These are phyloP conservation scores for Keiferia lycopersicella DNA, from an alignment of 2,888 invertebrate genomes.

Conservation along the genomic window DNA sequence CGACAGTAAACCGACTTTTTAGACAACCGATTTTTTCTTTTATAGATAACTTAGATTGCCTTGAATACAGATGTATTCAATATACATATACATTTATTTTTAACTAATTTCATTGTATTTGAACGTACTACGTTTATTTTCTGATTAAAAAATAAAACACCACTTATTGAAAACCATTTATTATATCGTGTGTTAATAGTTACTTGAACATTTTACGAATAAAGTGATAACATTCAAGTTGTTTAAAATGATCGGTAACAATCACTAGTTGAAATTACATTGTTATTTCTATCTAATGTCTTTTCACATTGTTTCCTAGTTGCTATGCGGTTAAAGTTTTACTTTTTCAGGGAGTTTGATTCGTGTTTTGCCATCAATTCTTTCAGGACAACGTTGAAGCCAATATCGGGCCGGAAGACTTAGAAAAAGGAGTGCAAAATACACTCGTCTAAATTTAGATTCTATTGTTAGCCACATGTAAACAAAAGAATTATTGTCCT, in stretches of 20 bases:
- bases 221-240: slow-evolving; percentile 74
- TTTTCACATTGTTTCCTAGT: slow-evolving; percentile 30
- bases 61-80: too few relatives aligned
- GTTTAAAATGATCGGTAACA: slow-evolving; percentile 56
- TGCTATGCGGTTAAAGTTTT: slow-evolving; percentile 45
- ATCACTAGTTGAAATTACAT: slow-evolving; percentile 55
- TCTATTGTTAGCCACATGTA: slow-evolving; percentile 47
- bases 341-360: slow-evolving; percentile 40
- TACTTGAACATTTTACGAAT: slow-evolving; percentile 66
- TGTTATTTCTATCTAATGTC: slow-evolving; percentile 28
- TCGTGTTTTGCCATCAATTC: slow-evolving; percentile 37
- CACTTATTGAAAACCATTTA: slow-evolving; percentile 71
- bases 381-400: slow-evolving; percentile 50
- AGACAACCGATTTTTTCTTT: too few relatives aligned
- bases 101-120: too few relatives aligned
- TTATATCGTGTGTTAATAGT: slow-evolving; percentile 56
- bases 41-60: too few relatives aligned
- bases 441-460: slow-evolving; percentile 30
- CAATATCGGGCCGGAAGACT: slow-evolving; percentile 70
- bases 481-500: slow-evolving; percentile 75
- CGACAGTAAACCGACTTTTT: too few relatives aligned
- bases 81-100: too few relatives aligned
- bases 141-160: slow-evolving; percentile 51
- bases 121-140: too few relatives aligned
- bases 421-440: slow-evolving; percentile 39